Evolutionary conservation across 2,888 invertebrate species (phyloP), one percentile per base, ranked within the genome.

Genomic region (Drosophila nigritarsus): DNA sequence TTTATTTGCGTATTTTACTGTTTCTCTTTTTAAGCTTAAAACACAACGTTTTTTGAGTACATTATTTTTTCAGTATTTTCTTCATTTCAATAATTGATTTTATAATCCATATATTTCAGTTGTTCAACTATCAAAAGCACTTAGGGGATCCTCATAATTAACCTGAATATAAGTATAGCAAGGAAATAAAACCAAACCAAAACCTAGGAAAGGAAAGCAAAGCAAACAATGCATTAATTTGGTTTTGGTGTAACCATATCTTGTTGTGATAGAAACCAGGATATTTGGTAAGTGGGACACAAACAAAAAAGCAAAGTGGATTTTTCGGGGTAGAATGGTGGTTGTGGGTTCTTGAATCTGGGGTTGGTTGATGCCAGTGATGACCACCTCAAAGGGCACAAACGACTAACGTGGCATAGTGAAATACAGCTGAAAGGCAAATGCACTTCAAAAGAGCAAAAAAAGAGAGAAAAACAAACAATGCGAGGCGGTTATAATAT

Each of bases 311-410:
- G 36, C 18, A 53, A 54, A 61, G 63, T 64, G 68, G 63, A 69
- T 63, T 69, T 67, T 72, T 54, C 27, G 42, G 51, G 48, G 51
- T 32, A 24, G 29, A 50, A 45, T 42, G 32, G 13, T 2, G 45
- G 32, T 50, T 34, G 27, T 45, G 30, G 15, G 29, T 40, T 56
- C 13, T 58, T 55, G 29, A 66, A 62, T 65, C 64, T 65, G 8
- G 42, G 56, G 15, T 29, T 48, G 51, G 54, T 36, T 54, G 64
- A 49, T 54, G 48, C 27, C 48, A 20, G 15, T 24, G 40, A 53
- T 65, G 64, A 78, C 86, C 86, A 75, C 54, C 73, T 83, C 83
- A 83, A 83, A 87, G 77, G 42, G 58, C 51, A 63, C 56, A 77
- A 78, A 65, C 80, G 55, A 27, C 65, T 58, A 40, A 49, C 42